These are phyloP conservation scores for Pyrrhia umbra DNA, from an alignment of 2,888 invertebrate species.

Conservation along the genomic window DNA sequence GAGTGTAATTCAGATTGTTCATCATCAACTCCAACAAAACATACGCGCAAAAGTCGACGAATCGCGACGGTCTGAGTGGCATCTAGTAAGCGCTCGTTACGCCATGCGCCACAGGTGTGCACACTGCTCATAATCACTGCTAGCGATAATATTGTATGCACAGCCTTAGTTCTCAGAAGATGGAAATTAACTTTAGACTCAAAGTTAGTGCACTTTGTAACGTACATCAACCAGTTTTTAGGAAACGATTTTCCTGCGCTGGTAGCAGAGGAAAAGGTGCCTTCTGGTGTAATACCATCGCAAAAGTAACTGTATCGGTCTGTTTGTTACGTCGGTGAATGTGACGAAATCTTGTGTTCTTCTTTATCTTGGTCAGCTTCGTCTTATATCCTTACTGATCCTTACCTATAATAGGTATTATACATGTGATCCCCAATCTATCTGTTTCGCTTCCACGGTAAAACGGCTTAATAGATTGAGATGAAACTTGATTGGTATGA, in stretches of 20 bases:
- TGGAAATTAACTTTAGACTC: conserved; percentile 20
- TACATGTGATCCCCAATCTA: too few species aligned
- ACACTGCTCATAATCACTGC: conserved; percentile 33
- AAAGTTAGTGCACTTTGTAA: conserved; percentile 1
- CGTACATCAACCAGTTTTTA: not conserved
- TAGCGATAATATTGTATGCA: conserved; percentile 33
- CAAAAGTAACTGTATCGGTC: too few species aligned
- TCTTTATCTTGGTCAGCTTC: too few species aligned
- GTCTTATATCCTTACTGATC: too few species aligned
- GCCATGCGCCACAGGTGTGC: conserved; percentile 43
- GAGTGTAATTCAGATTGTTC: not conserved
- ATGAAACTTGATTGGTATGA: too few species aligned
- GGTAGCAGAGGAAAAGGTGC: not conserved
- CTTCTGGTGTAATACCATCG: not conserved
- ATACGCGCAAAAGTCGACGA: not conserved
- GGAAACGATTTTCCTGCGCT: not conserved
- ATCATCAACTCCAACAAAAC: not conserved
- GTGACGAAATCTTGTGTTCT: too few species aligned
- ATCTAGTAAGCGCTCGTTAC: conserved; percentile 15
- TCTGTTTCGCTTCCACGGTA: too few species aligned
- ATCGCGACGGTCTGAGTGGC: not conserved
- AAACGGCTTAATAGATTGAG: too few species aligned
- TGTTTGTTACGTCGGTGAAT: too few species aligned
- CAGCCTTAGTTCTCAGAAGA: conserved; percentile 12
- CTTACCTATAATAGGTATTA: too few species aligned